A percentile compares a stretch with the other conserved stretches of the same genome.
Evolutionary conservation across 2,113 vertebrate genomes (phyloP).

Genomic region (Pachypanchax playfairii): DNA sequence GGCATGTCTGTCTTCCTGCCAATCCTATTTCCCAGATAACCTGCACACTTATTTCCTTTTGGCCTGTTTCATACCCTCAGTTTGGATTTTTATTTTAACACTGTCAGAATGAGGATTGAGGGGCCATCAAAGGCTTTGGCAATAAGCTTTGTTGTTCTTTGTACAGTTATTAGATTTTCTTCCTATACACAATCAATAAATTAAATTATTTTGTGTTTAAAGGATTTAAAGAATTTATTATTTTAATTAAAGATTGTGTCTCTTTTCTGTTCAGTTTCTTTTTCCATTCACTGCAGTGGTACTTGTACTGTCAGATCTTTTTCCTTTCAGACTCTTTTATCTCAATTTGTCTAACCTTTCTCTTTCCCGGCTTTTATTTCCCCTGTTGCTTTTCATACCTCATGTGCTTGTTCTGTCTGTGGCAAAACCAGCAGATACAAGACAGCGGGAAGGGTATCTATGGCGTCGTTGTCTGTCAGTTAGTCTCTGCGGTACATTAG

Average conservation of each 20-base stretch:
- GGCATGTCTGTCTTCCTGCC: constrained; percentile 66
- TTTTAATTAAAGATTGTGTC: neutral
- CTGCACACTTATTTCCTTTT: constrained; percentile 78
- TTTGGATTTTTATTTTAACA: constrained; percentile 78
- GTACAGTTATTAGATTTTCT: constrained; percentile 29
- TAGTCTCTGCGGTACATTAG: constrained; percentile 76
- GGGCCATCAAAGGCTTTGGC: constrained; percentile 37
- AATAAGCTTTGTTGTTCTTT: constrained; percentile 59
- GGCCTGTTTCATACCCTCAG: constrained; percentile 68
- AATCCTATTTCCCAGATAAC: constrained; percentile 77
- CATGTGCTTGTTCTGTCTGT: constrained; percentile 42
- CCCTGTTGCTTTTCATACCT: constrained; percentile 57
- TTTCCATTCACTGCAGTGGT: neutral
- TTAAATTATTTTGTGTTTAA: constrained; percentile 44
- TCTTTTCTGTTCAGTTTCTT: neutral
- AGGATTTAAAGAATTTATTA: constrained; percentile 1
- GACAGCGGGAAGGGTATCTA: constrained; percentile 41
- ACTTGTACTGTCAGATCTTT: neutral
- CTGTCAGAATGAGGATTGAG: constrained; percentile 54
- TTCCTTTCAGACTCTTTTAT: constrained; percentile 31
- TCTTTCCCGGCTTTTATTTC: constrained; percentile 64
- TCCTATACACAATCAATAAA: constrained; percentile 35
- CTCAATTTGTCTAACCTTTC: constrained; percentile 54
- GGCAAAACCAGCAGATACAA: constrained; percentile 55
- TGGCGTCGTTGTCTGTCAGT: constrained; percentile 58